Base-by-base conservation (phyloP, 2,888 invertebrate genomes). In the Mesorhabditis sp. region DNA sequence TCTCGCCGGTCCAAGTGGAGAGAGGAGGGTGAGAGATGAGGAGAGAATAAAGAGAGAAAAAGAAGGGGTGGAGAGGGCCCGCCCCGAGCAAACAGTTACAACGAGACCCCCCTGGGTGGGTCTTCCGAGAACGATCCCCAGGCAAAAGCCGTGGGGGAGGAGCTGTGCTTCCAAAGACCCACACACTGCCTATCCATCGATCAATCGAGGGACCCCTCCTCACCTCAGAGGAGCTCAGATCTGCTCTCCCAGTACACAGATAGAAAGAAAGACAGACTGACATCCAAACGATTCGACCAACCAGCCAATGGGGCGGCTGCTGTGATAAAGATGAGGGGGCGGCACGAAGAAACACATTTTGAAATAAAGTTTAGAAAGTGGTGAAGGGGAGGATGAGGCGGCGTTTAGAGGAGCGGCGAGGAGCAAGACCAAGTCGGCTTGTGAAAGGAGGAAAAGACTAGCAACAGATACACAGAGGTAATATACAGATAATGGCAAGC, bases 1-100 rank as follows among this genome's bases (percentile, higher is more conserved):
- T 28, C 28, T 28, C 28, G 28, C 58, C 58, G 58, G n/a, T 50
- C 58, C 10, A n/a, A n/a, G 58, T 50, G 58, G 58, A 50, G 7
- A n/a, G 58, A n/a, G 58, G n/a, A n/a, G 58, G 58, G n/a, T 50
- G 58, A n/a, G 58, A n/a, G 58, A 50, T 10, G 58, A 50, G 58
- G 58, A n/a, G n/a, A 50, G n/a, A n/a, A 50, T 13, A n/a, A n/a
- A n/a, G 58, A 50, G 58, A n/a, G 58, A 50, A 10, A 10, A 13
- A 50, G 58, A n/a, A 50, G 7, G 58, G n/a, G 58, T 13, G 58
- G n/a, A 50, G 58, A 50, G 58, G 58, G n/a, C 58, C 58, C 58
- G n/a, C 10, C 7, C 58, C 7, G n/a, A n/a, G n/a, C 58, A 50
- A 50, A 50, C 58, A 50, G 58, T 50, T 50, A 50, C 58, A 50